Base-by-base conservation (phyloP, 1,140 invertebrate species). In the Mya arenaria region DNA sequence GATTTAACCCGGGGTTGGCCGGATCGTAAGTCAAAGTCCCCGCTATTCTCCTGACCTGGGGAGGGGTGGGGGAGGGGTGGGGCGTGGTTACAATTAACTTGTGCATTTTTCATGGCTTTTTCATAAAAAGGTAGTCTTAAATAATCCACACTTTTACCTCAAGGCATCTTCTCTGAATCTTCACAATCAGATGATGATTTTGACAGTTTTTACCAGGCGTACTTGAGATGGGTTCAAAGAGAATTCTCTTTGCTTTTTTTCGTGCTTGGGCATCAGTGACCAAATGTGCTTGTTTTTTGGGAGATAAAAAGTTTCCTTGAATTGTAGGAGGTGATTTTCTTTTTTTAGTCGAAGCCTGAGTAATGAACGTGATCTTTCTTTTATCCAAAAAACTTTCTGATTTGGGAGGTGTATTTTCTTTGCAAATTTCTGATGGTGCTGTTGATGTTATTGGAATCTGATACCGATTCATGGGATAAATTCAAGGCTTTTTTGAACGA, bases 401-500 rank as follows among this genome's bases (percentile, higher is more conserved):
- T 23, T 72, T 32, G 15, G 34, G 25, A 23, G 65, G 23, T 41
- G 23, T 17, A 41, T 69, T 37, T 41, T 69, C 65, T 23, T 58
- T 23, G 48, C 39, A 39, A 13, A 62, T 74, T 2, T 23, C 39
- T 36, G 62, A 52, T 19, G 62, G 60, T 13, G 23, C 28, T 2
- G 41, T 66, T 66, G 65, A 52, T 2, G 37, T 19, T 15, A 44
- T 37, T 3, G 19, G 5, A 6, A 62, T 41, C 8, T 39, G 3
- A 71, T 17, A n/a, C 23, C 62, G 48, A 4, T 63, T 1, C 4
- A 48, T 60, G 17, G 60, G 60, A 66, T 36, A 55, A 17, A 82
- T 56, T 15, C 79, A 68, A 65, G 65, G 25, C 36, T n/a, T 65
- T 65, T 15, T 13, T 4, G 28, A 82, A 74, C 15, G 68, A 62